Conservation (phyloP, 1,140 invertebrate genomes). For the Bombus soroeensis region DNA sequence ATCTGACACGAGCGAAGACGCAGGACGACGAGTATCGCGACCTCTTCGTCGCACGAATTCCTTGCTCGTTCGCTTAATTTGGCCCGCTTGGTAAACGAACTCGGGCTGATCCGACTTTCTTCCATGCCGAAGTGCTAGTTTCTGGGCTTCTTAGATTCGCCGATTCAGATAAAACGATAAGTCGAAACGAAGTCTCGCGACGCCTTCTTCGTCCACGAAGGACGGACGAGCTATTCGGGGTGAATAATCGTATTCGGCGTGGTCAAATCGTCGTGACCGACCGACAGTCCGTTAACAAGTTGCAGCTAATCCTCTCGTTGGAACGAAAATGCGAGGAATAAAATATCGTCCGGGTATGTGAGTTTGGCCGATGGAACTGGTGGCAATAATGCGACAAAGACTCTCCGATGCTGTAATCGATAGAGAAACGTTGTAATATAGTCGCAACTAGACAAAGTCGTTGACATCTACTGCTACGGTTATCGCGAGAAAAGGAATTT, state of each 20-base stretch:
- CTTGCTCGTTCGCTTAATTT: slow-evolving; percentile 53
- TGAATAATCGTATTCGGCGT: slow-evolving; percentile 69
- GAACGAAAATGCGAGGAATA: background rate
- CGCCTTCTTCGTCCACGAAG: background rate
- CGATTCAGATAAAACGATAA: slow-evolving; percentile 59
- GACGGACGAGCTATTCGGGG: slow-evolving; percentile 39
- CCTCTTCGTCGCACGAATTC: slow-evolving; percentile 19
- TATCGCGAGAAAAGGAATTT: too few species aligned
- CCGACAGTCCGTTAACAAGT: slow-evolving; percentile 18
- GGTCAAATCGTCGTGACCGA: background rate
- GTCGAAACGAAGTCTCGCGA: slow-evolving; percentile 44
- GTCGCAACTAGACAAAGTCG: too few species aligned
- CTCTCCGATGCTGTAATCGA: too few species aligned
- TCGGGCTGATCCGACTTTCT: slow-evolving; percentile 6
- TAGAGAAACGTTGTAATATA: too few species aligned
- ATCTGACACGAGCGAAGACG: slow-evolving; percentile 30
- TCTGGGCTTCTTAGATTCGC: slow-evolving; percentile 61
- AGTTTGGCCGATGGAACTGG: too few species aligned
- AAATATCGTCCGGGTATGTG: too few species aligned
- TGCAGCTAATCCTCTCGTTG: background rate
- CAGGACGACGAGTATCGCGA: background rate
- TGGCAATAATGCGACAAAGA: too few species aligned
- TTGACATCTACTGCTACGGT: too few species aligned
- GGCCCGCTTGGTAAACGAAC: slow-evolving; percentile 43
- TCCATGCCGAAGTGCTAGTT: background rate